phyloP scores from a whole-genome alignment of 1,140 invertebrate genomes.

The Habropoda laboriosa region DNA sequence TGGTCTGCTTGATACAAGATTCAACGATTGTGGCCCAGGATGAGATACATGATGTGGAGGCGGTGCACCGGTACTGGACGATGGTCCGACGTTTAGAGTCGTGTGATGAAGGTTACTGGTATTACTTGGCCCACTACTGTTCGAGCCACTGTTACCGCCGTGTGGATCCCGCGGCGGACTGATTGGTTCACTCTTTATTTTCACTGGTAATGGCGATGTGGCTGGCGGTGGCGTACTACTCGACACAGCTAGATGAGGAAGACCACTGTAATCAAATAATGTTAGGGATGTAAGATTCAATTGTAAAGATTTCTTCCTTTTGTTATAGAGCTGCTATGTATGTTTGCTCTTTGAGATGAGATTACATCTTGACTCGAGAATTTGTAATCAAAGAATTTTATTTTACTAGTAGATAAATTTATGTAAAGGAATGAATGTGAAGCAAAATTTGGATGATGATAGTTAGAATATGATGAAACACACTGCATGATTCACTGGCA shows the following conservation, averaged over 20 bases:
- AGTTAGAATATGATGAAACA: not conserved
- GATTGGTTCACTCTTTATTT: slow-evolving; percentile 97
- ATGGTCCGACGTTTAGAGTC: slow-evolving; percentile 77
- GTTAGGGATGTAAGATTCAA: not conserved
- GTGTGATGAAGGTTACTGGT: slow-evolving; percentile 73
- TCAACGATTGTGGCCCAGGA: slow-evolving; percentile 85
- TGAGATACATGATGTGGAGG: slow-evolving; percentile 80
- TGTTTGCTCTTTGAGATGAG: too few species aligned
- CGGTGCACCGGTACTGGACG: slow-evolving; percentile 78
- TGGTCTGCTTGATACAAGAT: slow-evolving; percentile 77
- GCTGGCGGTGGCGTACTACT: slow-evolving; percentile 91
- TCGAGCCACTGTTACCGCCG: slow-evolving; percentile 72
- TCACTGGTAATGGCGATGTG: slow-evolving; percentile 91
- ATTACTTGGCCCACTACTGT: slow-evolving; percentile 70
- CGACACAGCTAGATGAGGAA: slow-evolving; percentile 90
- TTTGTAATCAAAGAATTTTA: not conserved
- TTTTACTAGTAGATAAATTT: not conserved
- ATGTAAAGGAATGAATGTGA: not conserved
- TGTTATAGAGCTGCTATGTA: not conserved
- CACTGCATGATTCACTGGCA: not conserved
- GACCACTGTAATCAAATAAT: slow-evolving; percentile 82
- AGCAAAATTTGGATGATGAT: too few species aligned
- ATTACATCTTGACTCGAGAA: too few species aligned
- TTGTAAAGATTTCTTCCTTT: not conserved
- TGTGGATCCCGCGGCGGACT: slow-evolving; percentile 90